phyloP scores from a whole-genome alignment of 2,888 invertebrate species.

The Pasiphila rectangulata region DNA sequence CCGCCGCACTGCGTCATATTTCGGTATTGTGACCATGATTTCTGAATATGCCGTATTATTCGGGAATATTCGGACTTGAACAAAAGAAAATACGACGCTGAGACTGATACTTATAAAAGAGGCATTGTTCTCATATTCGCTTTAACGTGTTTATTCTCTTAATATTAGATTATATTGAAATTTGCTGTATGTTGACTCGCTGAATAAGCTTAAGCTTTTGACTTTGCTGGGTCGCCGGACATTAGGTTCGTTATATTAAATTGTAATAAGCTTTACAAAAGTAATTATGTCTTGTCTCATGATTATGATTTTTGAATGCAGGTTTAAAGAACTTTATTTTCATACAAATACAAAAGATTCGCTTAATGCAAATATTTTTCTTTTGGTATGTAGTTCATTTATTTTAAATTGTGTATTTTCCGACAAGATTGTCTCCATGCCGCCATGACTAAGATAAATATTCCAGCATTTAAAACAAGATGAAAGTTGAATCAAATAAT shows the following conservation, averaged over 20 bases:
- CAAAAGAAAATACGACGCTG: constrained; percentile 21
- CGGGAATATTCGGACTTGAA: constrained; percentile 3
- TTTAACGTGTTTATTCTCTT: constrained; percentile 13
- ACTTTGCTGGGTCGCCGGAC: background rate
- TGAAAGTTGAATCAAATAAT: too few species aligned
- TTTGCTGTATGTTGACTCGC: constrained; percentile 2
- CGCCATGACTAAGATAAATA: too few species aligned
- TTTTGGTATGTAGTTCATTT: too few species aligned
- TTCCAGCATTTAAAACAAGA: too few species aligned
- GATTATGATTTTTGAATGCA: too few species aligned
- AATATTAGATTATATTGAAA: constrained; percentile 14
- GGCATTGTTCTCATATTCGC: constrained; percentile 19
- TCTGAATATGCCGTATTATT: constrained; percentile 19
- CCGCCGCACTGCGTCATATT: constrained; percentile 47
- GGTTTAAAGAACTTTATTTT: too few species aligned
- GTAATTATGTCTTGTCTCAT: too few species aligned
- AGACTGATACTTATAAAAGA: constrained; percentile 19
- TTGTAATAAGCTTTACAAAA: background rate
- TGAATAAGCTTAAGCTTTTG: background rate
- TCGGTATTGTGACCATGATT: constrained; percentile 28
- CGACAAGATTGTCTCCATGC: too few species aligned
- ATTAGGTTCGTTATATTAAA: background rate
- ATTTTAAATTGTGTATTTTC: too few species aligned
- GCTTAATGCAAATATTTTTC: too few species aligned
- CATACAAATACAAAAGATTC: too few species aligned